These are phyloP conservation scores for Campaea margaritaria DNA, from an alignment of 2,888 invertebrate genomes.

Conservation along the genomic window DNA sequence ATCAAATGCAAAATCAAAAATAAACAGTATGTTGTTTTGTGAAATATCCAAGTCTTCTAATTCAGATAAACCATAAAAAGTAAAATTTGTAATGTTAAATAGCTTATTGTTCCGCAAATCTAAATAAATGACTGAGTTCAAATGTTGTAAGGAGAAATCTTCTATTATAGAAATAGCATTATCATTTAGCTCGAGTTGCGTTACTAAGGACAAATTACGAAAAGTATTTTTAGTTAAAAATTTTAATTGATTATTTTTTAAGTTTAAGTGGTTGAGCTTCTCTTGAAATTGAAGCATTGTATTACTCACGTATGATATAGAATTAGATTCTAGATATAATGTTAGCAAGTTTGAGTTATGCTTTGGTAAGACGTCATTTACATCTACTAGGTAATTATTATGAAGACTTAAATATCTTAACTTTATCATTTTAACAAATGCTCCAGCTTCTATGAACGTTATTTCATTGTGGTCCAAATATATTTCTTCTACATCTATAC, in stretches of 20 bases:
- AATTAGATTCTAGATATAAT: conserved; percentile 92
- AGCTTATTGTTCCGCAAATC: conserved; percentile 91
- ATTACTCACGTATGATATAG: conserved; percentile 89
- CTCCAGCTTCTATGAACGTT: conserved; percentile 91
- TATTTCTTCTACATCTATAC: conserved; percentile 90
- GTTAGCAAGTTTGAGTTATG: conserved; percentile 89
- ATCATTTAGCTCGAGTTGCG: conserved; percentile 90
- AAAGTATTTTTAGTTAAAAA: conserved; percentile 90
- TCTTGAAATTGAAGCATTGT: conserved; percentile 91
- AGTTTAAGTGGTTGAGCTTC: conserved; percentile 92
- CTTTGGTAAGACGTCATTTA: conserved; percentile 92
- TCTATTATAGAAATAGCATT: conserved; percentile 93
- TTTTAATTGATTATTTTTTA: conserved; percentile 91
- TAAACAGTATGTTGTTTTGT: conserved; percentile 88
- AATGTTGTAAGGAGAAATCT: conserved; percentile 91
- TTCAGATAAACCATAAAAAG: conserved; percentile 90
- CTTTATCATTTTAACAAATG: conserved; percentile 89
- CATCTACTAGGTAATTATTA: conserved; percentile 90
- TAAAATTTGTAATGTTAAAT: conserved; percentile 88
- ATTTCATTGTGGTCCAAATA: conserved; percentile 95
- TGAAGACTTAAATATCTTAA: conserved; percentile 94
- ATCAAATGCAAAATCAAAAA: conserved; percentile 91
- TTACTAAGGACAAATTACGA: conserved; percentile 89
- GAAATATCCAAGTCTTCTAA: conserved; percentile 92
- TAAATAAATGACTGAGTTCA: conserved; percentile 90